Conservation (phyloP, 2,797 vertebrate species). For the Dermochelys coriacea region DNA sequence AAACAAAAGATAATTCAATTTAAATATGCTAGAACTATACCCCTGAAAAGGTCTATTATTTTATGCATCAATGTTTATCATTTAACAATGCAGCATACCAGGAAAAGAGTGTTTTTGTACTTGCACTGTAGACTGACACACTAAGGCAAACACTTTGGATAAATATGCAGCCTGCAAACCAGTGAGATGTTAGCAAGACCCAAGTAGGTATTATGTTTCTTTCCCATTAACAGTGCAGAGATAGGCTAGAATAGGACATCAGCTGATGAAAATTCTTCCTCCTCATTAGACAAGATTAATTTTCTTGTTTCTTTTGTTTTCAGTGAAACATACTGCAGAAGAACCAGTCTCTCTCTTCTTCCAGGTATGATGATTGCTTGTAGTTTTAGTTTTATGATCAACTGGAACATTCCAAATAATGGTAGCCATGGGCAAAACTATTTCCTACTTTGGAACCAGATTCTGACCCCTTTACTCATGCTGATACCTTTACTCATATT, state of each 20-base stretch:
- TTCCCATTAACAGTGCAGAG: background rate
- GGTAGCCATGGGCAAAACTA: background rate
- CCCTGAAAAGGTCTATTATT: background rate
- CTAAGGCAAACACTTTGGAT: background rate
- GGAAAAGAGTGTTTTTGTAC: background rate
- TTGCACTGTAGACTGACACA: background rate
- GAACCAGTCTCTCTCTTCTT: background rate
- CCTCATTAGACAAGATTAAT: background rate
- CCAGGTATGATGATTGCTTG: background rate
- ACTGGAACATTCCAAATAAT: fast-evolving
- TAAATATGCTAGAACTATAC: background rate
- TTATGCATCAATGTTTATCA: background rate
- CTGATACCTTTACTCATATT: background rate
- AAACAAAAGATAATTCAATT: background rate
- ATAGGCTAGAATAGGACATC: background rate
- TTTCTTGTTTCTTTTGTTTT: background rate
- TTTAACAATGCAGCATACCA: background rate
- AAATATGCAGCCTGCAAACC: background rate
- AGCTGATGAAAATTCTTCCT: background rate
- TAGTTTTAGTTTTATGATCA: background rate
- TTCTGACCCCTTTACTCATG: background rate
- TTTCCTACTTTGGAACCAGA: fast-evolving
- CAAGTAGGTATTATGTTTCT: background rate
- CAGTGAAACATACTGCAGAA: background rate
- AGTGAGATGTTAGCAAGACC: background rate